These are phyloP conservation scores for Muricea muricata DNA, from an alignment of 92 coral and sea anemone species.

Conservation along the genomic window DNA sequence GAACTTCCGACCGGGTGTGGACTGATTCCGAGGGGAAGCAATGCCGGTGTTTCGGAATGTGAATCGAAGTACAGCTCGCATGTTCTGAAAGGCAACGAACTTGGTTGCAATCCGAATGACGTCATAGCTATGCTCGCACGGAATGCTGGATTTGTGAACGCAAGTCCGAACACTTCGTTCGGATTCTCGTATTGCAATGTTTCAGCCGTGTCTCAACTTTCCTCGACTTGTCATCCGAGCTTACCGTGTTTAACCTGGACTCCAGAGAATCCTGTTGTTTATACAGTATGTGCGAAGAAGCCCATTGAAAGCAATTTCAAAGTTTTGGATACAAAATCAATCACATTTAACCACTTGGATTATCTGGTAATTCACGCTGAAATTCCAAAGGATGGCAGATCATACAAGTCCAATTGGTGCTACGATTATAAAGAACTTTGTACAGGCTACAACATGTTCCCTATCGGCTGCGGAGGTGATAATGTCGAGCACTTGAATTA, in stretches of 20 bases:
- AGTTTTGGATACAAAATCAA: constrained; percentile 31
- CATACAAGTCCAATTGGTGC: constrained; percentile 68
- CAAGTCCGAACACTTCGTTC: constrained; percentile 62
- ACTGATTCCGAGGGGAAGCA: constrained; percentile 12
- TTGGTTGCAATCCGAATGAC: constrained; percentile 60
- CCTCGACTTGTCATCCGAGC: constrained; percentile 16
- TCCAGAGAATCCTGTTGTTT: constrained; percentile 34
- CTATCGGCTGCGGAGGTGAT: constrained; percentile 50
- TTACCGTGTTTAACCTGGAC: constrained; percentile 23
- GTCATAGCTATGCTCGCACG: constrained; percentile 59
- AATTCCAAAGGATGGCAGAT: constrained; percentile 50
- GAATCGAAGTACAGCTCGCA: constrained; percentile 51
- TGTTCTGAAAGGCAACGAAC: constrained; percentile 43
- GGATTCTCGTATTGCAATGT: constrained; percentile 58
- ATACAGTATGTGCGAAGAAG: constrained; percentile 63
- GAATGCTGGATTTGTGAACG: constrained; percentile 51
- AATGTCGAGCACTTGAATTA: neutral
- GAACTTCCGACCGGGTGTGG: constrained; percentile 67
- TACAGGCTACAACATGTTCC: constrained; percentile 61
- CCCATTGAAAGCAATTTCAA: constrained; percentile 49
- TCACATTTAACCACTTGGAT: neutral
- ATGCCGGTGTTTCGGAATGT: constrained; percentile 22
- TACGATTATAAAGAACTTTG: constrained; percentile 66
- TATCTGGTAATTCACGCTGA: constrained; percentile 46
- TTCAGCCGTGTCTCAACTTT: constrained; percentile 24